Evolutionary conservation across 1,140 invertebrate species (phyloP).

Genomic region (Asbolus verrucosus): DNA sequence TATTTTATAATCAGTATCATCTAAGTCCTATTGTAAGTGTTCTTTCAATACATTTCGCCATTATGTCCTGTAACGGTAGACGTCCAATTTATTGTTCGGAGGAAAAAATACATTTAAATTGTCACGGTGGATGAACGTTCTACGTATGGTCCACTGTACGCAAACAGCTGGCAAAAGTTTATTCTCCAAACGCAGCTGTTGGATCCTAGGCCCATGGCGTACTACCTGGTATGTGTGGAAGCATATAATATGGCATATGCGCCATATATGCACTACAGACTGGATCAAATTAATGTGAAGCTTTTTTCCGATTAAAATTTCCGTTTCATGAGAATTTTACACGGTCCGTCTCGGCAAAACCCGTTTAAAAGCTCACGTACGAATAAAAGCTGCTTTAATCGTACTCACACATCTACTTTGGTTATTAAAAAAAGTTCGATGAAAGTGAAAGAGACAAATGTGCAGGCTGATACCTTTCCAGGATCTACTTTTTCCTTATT

Average conservation of each 20-base stretch:
- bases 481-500: no score
- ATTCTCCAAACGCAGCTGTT: conserved; percentile 63
- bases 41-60: conserved; percentile 60
- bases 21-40: conserved; percentile 55
- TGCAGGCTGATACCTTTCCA: no score
- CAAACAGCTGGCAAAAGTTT: conserved; percentile 64
- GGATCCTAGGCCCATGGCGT: conserved; percentile 54
- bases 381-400: no score
- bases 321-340: no score
- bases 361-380: no score
- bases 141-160: conserved; percentile 52
- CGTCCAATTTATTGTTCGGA: conserved; percentile 43
- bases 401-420: no score
- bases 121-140: conserved; percentile 40
- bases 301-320: no score
- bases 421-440: no score
- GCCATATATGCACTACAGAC: conserved; percentile 55
- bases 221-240: conserved; percentile 60
- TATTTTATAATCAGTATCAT: conserved; percentile 59
- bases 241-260: conserved; percentile 54
- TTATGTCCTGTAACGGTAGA: conserved; percentile 58
- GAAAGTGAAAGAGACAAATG: no score
- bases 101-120: conserved; percentile 8
- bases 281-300: conserved; percentile 26
- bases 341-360: no score